Evolutionary conservation across 64 coral and sea anemone species (phyloP), one percentile per base, ranked within the genome.

Genomic region (Acropora tenuis): DNA sequence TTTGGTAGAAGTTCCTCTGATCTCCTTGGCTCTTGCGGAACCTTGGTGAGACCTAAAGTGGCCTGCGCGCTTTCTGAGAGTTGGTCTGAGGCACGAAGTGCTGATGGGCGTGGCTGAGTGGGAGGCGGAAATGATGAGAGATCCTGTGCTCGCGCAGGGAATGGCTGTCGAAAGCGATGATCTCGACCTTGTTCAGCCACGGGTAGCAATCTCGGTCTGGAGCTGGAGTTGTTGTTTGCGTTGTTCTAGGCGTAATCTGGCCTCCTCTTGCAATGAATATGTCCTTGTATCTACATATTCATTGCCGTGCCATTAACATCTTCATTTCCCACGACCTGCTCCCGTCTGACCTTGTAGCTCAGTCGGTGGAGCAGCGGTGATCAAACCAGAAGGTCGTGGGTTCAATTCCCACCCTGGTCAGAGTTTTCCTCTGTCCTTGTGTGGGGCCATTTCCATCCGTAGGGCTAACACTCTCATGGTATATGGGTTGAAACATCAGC

Each of bases 191-290:
- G 60, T 45, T 61, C 60, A 12, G 80, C 60, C 43, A 58, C 11
- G 30, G 80, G 57, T 83, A 20, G 80, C 80, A 60, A 83, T 83
- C 30, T 83, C 80, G 0, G 53, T 83, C 57, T 83, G 11, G n/a
- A 83, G 80, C 43, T 67, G 80, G 12, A 83, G 60, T 83, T 83
- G 52, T 61, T 83, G 20, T 30, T 83, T 83, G 5, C 17, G 19
- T 67, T 57, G 80, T 60, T 83, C n/a, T 8, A 83, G 53, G n/a
- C 80, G 18, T 43, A 86, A 86, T 63, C 15, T 72, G 18, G 83
- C 63, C 17, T 86, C 65, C 30, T 30, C 30, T 30, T 30, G 30
- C 30, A 30, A 30, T 30, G 30, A 30, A 30, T 30, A 30, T 30
- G 30, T 30, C 30, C 30, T 30, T 30, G 30, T 30, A 30, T 30